Base-by-base conservation (phyloP, 2,888 invertebrate genomes). In the Drosophila formosana region DNA sequence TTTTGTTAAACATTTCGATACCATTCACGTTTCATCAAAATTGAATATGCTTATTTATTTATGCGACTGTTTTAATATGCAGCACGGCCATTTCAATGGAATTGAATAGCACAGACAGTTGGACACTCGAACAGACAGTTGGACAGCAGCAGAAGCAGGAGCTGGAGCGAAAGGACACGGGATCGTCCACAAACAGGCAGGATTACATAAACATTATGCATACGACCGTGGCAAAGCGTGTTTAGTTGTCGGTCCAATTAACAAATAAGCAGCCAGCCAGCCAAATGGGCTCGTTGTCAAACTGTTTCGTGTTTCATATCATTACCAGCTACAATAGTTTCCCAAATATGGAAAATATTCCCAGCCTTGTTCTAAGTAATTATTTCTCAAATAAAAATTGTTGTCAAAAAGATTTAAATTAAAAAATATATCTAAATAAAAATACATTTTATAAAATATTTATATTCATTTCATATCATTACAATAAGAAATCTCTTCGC, bases 21-120 rank as follows among this genome's bases (percentile, higher is more conserved):
- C 88, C 69, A 73, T 83, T 77, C 85, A 88, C 83, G 88, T 83
- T 82, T 71, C 88, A 82, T 82, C 83, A 82, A 85, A 83, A 83
- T 83, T 83, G 85, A 83, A 85, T 88, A 88, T 78, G 80, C 75
- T 88, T 83, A 83, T 88, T 88, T 83, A 83, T 88, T 83, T 88
- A 83, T 88, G 86, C 75, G 68, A 66, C 88, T 80, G 68, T 73
- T 78, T 83, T 85, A 82, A 87, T 82, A 82, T 82, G 88, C 82
- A 87, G 77, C 77, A 70, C 82, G 77, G 25, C 18, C 28, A 28
- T 55, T 58, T 39, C 23, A 62, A 28, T 28, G 39, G 55, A 56
- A 56, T 56, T 45, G 55, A 56, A 45, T 45, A 56, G 55, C 55
- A 13, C 26, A 62, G 28, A 37, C 56, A 52, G 49, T 37, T 18